phyloP scores from a whole-genome alignment of 2,888 invertebrate genomes.

The Ophion obscuratus region DNA sequence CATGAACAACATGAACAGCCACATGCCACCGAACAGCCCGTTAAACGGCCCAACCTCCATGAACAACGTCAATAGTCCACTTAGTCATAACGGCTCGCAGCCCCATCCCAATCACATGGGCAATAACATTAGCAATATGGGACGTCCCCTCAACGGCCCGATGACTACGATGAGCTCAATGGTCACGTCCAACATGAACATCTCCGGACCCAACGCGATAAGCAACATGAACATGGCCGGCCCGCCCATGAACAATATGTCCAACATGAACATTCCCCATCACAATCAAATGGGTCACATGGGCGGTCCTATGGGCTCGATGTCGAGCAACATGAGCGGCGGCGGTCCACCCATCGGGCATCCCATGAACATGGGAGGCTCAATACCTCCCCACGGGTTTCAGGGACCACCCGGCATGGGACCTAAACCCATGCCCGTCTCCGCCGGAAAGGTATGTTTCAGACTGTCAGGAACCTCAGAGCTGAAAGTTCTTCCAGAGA shows the following conservation, averaged over 20 bases:
- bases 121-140: constrained; percentile 81
- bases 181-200: constrained; percentile 85
- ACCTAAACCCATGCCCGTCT: constrained; percentile 96
- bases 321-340: constrained; percentile 85
- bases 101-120: constrained; percentile 82
- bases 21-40: constrained; percentile 82
- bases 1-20: constrained; percentile 82
- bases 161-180: constrained; percentile 88
- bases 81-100: constrained; percentile 81
- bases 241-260: constrained; percentile 90
- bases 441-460: constrained; percentile 91
- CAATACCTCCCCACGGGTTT: constrained; percentile 85
- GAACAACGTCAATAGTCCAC: constrained; percentile 82
- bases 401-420: constrained; percentile 87
- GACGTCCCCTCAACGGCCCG: constrained; percentile 90
- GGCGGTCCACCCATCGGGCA: constrained; percentile 85
- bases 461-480: too few relatives aligned
- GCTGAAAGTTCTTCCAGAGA: too few relatives aligned
- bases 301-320: constrained; percentile 76
- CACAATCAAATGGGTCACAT: constrained; percentile 83
- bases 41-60: constrained; percentile 80
- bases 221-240: constrained; percentile 90
- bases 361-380: constrained; percentile 84
- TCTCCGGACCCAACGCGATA: constrained; percentile 85
- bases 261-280: constrained; percentile 82